phyloP scores from a whole-genome alignment of 2,888 invertebrate genomes.

The Trypoxylon attenuatum region DNA sequence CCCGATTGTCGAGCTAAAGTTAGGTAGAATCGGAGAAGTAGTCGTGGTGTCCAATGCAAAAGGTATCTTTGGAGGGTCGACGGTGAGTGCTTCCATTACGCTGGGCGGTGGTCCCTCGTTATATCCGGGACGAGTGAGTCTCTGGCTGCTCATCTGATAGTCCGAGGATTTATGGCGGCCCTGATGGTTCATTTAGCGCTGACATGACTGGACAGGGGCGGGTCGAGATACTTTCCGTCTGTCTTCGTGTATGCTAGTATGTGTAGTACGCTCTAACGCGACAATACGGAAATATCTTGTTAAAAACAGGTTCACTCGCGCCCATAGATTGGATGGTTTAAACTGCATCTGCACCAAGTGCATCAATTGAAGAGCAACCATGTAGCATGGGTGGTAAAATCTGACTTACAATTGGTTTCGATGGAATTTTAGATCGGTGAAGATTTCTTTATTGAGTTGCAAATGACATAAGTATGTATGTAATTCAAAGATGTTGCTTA shows the following conservation, averaged over 20 bases:
- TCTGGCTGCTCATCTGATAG: conserved; percentile 65
- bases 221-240: conserved; percentile 43
- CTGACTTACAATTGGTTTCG: conserved; percentile 36
- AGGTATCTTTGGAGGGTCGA: conserved; percentile 54
- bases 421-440: background rate
- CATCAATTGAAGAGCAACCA: conserved; percentile 46
- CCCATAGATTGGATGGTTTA: conserved; percentile 44
- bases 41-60: conserved; percentile 43
- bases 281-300: conserved; percentile 66
- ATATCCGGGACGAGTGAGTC: conserved; percentile 65
- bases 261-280: conserved; percentile 53
- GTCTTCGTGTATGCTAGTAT: conserved; percentile 34
- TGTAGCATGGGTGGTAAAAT: conserved; percentile 37
- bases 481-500: no score
- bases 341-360: conserved; percentile 41
- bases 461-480: no score
- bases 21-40: conserved; percentile 3
- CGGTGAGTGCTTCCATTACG: conserved; percentile 62
- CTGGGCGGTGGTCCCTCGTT: conserved; percentile 70
- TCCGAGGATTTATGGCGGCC: conserved; percentile 66
- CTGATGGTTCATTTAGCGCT: conserved; percentile 70
- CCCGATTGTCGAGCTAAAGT: background rate
- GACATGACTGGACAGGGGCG: conserved; percentile 62
- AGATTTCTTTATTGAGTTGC: no score
- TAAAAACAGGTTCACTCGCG: conserved; percentile 52